phyloP scores from a whole-genome alignment of 2,113 vertebrate species.

The Casuarius casuarius region DNA sequence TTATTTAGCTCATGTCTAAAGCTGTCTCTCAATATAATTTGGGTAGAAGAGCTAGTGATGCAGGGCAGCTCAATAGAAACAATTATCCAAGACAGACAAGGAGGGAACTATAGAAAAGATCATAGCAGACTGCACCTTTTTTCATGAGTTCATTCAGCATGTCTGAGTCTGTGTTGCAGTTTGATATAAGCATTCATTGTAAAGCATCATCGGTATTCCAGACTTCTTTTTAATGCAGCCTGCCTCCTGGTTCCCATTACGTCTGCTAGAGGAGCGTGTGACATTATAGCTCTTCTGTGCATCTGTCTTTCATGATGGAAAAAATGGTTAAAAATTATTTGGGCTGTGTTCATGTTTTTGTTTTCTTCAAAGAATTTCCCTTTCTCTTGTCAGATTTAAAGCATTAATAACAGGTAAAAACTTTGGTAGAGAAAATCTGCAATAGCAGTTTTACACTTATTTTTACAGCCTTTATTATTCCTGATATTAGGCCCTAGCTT shows the following conservation, averaged over 20 bases:
- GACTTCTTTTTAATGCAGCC: neutral
- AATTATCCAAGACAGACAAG: neutral
- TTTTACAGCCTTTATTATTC: neutral
- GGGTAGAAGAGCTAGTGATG: neutral
- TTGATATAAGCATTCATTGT: neutral
- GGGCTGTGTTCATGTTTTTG: neutral
- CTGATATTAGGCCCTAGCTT: neutral
- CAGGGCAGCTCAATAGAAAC: neutral
- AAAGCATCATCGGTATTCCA: neutral
- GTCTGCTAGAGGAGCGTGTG: neutral
- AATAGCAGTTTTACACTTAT: neutral
- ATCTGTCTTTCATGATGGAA: neutral
- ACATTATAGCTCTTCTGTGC: neutral
- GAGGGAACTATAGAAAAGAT: neutral
- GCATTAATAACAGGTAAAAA: neutral
- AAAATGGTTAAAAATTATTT: neutral
- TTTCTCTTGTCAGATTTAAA: neutral
- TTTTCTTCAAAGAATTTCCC: neutral
- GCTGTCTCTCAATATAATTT: neutral
- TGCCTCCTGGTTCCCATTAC: neutral
- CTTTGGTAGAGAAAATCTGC: neutral
- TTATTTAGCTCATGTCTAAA: neutral
- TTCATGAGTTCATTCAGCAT: neutral
- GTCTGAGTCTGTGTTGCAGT: neutral
- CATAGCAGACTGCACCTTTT: neutral